phyloP scores from a whole-genome alignment of 2,113 vertebrate genomes.

The Corydoras maculifer region DNA sequence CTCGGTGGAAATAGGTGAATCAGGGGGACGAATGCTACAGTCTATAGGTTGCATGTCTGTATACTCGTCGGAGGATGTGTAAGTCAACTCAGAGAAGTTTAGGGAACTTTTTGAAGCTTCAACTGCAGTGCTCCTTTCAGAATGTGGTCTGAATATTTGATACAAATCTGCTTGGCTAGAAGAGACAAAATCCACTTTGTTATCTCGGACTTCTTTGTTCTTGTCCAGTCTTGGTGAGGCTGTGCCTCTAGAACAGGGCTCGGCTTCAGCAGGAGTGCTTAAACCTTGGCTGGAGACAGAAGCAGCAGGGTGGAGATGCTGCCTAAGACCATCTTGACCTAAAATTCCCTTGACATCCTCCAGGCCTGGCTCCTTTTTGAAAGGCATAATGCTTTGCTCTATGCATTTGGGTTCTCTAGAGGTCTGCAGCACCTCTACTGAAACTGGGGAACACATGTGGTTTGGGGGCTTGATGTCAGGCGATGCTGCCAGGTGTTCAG shows the following conservation, averaged over 20 bases:
- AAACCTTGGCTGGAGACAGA: constrained; percentile 19
- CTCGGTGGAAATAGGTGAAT: constrained; percentile 6
- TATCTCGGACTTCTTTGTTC: constrained; percentile 61
- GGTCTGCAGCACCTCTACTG: constrained; percentile 60
- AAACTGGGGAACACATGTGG: constrained; percentile 67
- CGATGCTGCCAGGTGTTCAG: constrained; percentile 65
- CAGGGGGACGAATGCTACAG: constrained; percentile 14
- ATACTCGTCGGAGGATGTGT: constrained; percentile 19
- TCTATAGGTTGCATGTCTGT: constrained; percentile 15
- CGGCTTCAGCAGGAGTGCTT: constrained; percentile 32
- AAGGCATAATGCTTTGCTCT: constrained; percentile 48
- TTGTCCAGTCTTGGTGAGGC: constrained; percentile 33
- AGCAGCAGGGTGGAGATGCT: constrained; percentile 5
- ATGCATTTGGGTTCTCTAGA: constrained; percentile 50
- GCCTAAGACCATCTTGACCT: not conserved
- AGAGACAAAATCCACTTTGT: constrained; percentile 60
- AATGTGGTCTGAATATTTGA: constrained; percentile 49
- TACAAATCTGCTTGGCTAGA: constrained; percentile 61
- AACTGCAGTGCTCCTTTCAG: constrained; percentile 56
- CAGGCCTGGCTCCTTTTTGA: constrained; percentile 42
- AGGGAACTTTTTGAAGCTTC: constrained; percentile 47
- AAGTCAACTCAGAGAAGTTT: constrained; percentile 11
- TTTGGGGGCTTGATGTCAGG: constrained; percentile 70
- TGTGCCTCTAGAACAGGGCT: constrained; percentile 44
- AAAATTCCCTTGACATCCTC: constrained; percentile 36